These are phyloP conservation scores for Nematolebias whitei DNA, from an alignment of 2,113 vertebrate species.

Conservation along the genomic window DNA sequence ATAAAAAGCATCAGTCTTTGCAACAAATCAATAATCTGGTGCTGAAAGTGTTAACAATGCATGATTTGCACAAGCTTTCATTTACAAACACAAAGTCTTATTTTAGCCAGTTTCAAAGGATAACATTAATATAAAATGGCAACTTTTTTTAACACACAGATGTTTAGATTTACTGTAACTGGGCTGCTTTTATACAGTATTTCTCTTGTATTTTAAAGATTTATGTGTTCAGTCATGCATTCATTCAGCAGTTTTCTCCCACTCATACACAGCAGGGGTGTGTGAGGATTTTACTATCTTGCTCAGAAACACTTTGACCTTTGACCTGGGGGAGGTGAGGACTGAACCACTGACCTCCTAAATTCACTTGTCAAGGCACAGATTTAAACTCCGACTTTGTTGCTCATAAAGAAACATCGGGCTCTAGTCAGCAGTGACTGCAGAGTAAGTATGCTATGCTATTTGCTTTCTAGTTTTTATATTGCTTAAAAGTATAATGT, in stretches of 20 bases:
- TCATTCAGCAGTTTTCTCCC: too few species aligned
- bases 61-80: not conserved
- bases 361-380: not conserved
- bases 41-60: slow-evolving; percentile 22
- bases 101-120: not conserved
- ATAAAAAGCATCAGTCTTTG: slow-evolving; percentile 52
- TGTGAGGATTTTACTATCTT: not conserved
- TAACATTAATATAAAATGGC: not conserved
- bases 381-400: not conserved
- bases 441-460: too few species aligned
- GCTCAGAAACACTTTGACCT: not conserved
- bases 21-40: slow-evolving; percentile 36
- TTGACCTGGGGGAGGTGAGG: not conserved
- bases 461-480: too few species aligned
- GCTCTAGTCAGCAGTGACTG: not conserved
- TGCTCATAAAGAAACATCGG: too few species aligned
- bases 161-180: not conserved
- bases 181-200: not conserved
- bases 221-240: not conserved
- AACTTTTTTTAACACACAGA: not conserved
- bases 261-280: too few species aligned
- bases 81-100: not conserved
- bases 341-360: not conserved
- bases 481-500: too few species aligned
- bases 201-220: not conserved